Conservation (phyloP, 2,888 invertebrate species). For the Eurytoma adleriae region DNA sequence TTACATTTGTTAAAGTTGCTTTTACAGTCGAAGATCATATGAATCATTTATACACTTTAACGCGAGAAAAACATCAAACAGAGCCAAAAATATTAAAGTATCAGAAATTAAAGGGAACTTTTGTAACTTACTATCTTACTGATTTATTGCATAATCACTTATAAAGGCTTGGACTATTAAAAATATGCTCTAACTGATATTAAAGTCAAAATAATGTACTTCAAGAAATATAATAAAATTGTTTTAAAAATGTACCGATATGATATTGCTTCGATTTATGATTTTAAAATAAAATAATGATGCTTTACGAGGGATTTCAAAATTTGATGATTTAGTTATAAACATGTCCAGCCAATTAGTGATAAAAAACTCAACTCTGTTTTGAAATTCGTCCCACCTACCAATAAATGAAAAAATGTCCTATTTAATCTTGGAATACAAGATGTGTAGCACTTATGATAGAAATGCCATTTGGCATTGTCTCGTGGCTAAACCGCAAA, state of each 20-base stretch:
- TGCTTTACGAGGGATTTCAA: background rate
- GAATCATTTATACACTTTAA: background rate
- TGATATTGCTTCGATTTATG: background rate
- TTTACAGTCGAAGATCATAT: background rate
- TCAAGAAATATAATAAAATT: background rate
- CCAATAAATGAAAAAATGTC: conserved; percentile 33
- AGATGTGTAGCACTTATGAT: conserved; percentile 42
- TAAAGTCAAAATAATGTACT: background rate
- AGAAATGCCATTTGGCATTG: conserved; percentile 54
- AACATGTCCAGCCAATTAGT: conserved; percentile 21
- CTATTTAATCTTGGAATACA: conserved; percentile 45
- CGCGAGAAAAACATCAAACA: background rate
- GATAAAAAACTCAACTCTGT: conserved; percentile 13
- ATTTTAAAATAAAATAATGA: conserved; percentile 23
- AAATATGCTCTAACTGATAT: background rate
- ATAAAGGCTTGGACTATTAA: conserved; percentile 32
- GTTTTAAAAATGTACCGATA: conserved; percentile 6
- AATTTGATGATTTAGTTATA: conserved; percentile 7
- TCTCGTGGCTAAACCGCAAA: conserved; percentile 52
- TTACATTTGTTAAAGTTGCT: conserved; percentile 11
- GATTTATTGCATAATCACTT: conserved; percentile 28
- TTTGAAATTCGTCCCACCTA: conserved; percentile 21
- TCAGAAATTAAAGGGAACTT: conserved; percentile 8
- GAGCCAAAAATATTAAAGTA: conserved; percentile 16
- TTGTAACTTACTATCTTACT: conserved; percentile 32